Base-by-base conservation (phyloP, 2,888 invertebrate genomes). In the Lasiommata megera region DNA sequence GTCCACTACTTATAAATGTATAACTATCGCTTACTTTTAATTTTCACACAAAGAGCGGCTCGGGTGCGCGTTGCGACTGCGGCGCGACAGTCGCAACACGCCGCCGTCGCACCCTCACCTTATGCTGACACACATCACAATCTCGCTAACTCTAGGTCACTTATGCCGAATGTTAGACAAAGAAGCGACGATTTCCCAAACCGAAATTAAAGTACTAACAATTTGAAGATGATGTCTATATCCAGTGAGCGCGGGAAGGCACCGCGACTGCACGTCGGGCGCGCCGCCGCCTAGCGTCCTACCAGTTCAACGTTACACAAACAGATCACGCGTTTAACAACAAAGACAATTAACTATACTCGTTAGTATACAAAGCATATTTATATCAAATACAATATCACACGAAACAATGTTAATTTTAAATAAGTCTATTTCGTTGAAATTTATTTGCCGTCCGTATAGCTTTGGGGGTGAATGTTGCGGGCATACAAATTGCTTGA, bases 1-100 rank as follows among this genome's bases (percentile, higher is more conserved):
- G 89, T 88, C 86, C 86, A 86, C 89, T 90, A 90, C 89, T 89
- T 88, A 85, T 85, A 82, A 87, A 84, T 81, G 82, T 86, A 87
- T 87, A 87, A 84, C 88, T 89, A 88, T 86, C 76, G 79, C 84
- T 88, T 87, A 88, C 87, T 87, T 80, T 76, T 78, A 84, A 83
- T 87, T 88, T 89, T 85, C 89, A 89, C 89, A 89, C 88, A 82
- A 78, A 81, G 82, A 84, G 80, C 79, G 77, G 74, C 72, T 78
- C 76, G 77, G 72, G 69, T 18, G 50, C 38, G 16, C 36, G 51
- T 38, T 43, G 53, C 58, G 54, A 44, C 54, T 40, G 54, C 44
- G 29, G 38, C 61, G 59, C 58, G 56, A 43, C 62, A 36, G 56
- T 51, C 58, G 54, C 62, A 59, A 60, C 62, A 36, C 54, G 61